Percentiles rank a stretch among this genome's conserved stretches.
phyloP scores from a whole-genome alignment of 2,888 invertebrate species.

The Cremastinae sp. region DNA sequence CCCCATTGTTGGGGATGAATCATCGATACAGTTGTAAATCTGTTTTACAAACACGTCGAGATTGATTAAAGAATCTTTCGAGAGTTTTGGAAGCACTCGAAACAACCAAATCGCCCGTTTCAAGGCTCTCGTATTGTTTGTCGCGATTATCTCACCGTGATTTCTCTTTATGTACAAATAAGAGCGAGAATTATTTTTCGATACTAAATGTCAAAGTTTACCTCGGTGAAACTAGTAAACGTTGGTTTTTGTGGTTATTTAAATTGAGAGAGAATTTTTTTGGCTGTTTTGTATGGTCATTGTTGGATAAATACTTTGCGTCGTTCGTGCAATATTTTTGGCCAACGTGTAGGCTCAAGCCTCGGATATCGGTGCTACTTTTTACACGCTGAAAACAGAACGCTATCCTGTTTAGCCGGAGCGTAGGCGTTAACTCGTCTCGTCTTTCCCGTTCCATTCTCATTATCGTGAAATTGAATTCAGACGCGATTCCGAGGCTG shows the following conservation, averaged over 20 bases:
- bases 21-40: constrained; percentile 21
- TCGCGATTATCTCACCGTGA: background rate
- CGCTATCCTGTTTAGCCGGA: constrained; percentile 12
- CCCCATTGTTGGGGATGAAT: constrained; percentile 33
- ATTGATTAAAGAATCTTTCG: constrained; percentile 1
- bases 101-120: background rate
- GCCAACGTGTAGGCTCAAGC: constrained; percentile 18
- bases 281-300: constrained; percentile 8
- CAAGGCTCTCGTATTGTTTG: background rate
- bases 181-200: constrained; percentile 9
- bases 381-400: constrained; percentile 33
- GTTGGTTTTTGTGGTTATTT: constrained; percentile 7
- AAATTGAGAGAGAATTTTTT: background rate
- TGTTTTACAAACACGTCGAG: background rate
- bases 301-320: background rate
- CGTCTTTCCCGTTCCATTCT: background rate
- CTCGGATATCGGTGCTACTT: constrained; percentile 15
- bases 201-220: constrained; percentile 1
- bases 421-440: constrained; percentile 24
- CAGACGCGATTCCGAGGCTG: background rate
- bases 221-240: constrained; percentile 16
- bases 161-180: background rate
- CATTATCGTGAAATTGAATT: background rate
- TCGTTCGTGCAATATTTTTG: constrained; percentile 16
- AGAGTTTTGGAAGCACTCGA: background rate